Evolutionary conservation across 1,140 invertebrate genomes (phyloP), one percentile per base, ranked within the genome.

Genomic region (Vollenhovia emeryi): DNA sequence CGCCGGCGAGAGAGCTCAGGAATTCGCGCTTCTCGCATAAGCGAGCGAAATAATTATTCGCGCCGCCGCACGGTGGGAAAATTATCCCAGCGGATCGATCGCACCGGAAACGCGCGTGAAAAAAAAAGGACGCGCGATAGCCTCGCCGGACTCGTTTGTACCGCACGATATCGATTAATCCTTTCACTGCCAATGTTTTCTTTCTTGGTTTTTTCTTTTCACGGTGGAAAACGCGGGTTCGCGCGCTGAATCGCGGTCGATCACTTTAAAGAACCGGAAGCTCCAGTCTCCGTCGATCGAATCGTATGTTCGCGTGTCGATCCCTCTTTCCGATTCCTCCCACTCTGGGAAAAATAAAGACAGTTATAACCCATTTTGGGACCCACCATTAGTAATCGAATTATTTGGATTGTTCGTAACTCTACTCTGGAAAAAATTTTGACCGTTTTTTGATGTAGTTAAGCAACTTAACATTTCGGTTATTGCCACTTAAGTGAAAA

Each of bases 71-170:
- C 66, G 78, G 50, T 82, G 78, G 50, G 78, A 82, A 82, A 82
- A 71, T 82, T 82, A 33, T 57, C 21, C 18, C 66, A 36, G 11
- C 66, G 48, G 50, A 80, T 80, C 62, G 66, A 82, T 73, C 78
- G 36, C 66, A 59, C 66, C 78, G 78, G 66, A 82, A 82, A 36
- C 18, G 33, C 48, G 24, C 48, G 48, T 27, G 33, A 13, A 79
- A 24, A 79, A 79, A 79, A 36, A 79, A 36, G 36, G 36, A 50
- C 60, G 48, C 27, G 48, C 50, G 50, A 59, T 73, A 82, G 78
- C 78, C 78, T 80, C 78, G 78, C n/a, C 36, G 40, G 66, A 82
- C 78, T 82, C 66, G 66, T 82, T 82, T 45, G 50, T 48, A 50
- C 27, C 50, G 33, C 50, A 21, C 50, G 78, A 71, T 73, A 73